Conservation (phyloP, 1,140 invertebrate genomes). For the Saxidomus purpurata region DNA sequence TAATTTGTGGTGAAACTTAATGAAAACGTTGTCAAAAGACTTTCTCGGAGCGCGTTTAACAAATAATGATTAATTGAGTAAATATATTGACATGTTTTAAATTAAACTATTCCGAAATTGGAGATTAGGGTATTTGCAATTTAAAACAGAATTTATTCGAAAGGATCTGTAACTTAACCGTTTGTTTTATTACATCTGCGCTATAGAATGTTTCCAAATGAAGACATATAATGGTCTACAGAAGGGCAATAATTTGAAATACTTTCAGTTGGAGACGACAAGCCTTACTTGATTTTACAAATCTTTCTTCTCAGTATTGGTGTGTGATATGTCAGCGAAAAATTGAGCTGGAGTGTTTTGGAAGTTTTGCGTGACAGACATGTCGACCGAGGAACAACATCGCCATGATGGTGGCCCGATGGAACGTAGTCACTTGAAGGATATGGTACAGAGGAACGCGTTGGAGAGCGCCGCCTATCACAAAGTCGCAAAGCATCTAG, state of each 20-base stretch:
- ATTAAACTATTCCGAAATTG: conserved; percentile 19
- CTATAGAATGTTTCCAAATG: conserved; percentile 7
- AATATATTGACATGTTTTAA: conserved; percentile 11
- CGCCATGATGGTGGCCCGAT: conserved; percentile 43
- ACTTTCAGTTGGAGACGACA: not conserved
- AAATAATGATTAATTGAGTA: conserved; percentile 36
- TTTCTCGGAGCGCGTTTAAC: not conserved
- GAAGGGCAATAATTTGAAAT: not conserved
- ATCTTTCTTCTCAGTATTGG: no score
- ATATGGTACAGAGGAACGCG: conserved; percentile 56
- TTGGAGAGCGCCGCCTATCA: conserved; percentile 37
- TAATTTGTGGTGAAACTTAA: not conserved
- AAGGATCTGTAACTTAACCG: not conserved
- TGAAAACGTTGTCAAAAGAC: conserved; percentile 5
- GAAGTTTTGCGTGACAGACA: not conserved
- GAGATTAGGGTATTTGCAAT: conserved; percentile 32
- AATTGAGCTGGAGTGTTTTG: no score
- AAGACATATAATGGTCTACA: not conserved
- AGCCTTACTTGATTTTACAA: not conserved
- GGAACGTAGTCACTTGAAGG: conserved; percentile 51
- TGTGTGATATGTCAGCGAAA: no score
- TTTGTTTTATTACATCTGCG: conserved; percentile 25
- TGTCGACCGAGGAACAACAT: not conserved
- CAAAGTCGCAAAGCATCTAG: conserved; percentile 44
- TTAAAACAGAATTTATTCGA: not conserved